These are phyloP conservation scores for Melipona beecheii DNA, from an alignment of 2,888 invertebrate genomes.

Conservation along the genomic window DNA sequence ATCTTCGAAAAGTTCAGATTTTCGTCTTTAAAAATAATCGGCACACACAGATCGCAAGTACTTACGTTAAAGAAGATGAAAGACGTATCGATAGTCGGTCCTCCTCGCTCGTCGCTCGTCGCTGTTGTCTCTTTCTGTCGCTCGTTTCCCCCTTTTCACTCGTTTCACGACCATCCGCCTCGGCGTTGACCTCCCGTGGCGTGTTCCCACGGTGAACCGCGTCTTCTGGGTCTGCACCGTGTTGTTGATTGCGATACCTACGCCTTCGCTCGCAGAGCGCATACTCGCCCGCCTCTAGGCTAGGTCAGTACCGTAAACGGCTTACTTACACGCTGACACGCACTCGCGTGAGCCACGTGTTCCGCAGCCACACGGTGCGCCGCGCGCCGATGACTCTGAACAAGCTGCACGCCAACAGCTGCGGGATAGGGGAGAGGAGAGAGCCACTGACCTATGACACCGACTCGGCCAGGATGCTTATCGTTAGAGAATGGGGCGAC, in stretches of 20 bases:
- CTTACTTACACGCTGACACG: constrained; percentile 75
- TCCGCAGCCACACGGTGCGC: not conserved
- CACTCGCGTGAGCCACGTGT: constrained; percentile 64
- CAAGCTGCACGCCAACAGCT: constrained; percentile 33
- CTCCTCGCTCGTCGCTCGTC: constrained; percentile 3
- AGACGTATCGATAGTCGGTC: constrained; percentile 62
- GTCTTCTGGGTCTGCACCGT: constrained; percentile 75
- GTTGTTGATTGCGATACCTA: constrained; percentile 78
- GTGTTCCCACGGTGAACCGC: constrained; percentile 80
- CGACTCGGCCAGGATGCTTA: constrained; percentile 40
- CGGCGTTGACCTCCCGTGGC: constrained; percentile 76
- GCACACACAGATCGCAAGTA: too few relatives aligned
- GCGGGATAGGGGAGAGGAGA: constrained; percentile 11
- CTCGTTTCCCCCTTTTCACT: constrained; percentile 48
- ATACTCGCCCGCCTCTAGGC: constrained; percentile 71
- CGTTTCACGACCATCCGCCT: constrained; percentile 43
- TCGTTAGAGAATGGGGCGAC: constrained; percentile 28
- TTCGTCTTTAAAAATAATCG: too few relatives aligned
- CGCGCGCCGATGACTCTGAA: constrained; percentile 28
- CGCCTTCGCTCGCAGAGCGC: constrained; percentile 74
- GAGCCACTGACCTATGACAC: constrained; percentile 65
- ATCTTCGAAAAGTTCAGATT: too few relatives aligned
- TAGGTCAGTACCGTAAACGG: constrained; percentile 80
- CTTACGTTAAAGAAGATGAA: too few relatives aligned
- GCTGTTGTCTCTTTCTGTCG: not conserved